phyloP scores from a whole-genome alignment of 2,113 vertebrate genomes.

The Gopherus flavomarginatus region DNA sequence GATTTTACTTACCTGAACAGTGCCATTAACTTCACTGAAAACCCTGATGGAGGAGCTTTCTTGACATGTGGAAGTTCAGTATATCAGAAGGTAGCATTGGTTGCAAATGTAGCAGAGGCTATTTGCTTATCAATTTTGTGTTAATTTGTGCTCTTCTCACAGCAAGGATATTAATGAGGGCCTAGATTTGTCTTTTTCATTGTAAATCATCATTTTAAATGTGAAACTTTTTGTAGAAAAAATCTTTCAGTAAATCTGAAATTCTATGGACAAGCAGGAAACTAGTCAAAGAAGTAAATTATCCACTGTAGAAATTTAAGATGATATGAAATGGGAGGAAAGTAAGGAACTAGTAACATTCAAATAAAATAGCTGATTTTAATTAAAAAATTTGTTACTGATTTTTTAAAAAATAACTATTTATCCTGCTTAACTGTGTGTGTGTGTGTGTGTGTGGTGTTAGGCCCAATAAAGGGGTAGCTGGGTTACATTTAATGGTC shows the following conservation, averaged over 20 bases:
- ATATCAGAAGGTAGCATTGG: not conserved
- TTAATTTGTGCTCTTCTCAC: not conserved
- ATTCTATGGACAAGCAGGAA: not conserved
- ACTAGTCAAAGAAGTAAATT: not conserved
- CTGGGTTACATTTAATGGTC: not conserved
- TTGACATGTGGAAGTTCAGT: not conserved
- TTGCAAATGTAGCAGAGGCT: not conserved
- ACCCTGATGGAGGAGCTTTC: not conserved
- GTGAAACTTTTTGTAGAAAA: not conserved
- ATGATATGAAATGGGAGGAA: not conserved
- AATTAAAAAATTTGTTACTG: not conserved
- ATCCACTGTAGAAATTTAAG: not conserved
- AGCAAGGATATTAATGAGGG: not conserved
- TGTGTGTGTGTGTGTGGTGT: not conserved
- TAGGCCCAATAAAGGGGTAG: not conserved
- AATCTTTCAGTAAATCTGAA: not conserved
- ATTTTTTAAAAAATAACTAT: not conserved
- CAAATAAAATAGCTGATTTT: not conserved
- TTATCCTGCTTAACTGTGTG: not conserved
- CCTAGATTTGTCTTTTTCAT: not conserved
- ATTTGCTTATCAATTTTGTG: not conserved
- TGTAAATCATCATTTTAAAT: not conserved
- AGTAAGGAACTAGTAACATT: not conserved
- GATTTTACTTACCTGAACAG: not conserved
- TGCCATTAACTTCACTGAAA: not conserved